Conservation (phyloP, 1,140 invertebrate genomes). For the Drosophila ananassae region DNA sequence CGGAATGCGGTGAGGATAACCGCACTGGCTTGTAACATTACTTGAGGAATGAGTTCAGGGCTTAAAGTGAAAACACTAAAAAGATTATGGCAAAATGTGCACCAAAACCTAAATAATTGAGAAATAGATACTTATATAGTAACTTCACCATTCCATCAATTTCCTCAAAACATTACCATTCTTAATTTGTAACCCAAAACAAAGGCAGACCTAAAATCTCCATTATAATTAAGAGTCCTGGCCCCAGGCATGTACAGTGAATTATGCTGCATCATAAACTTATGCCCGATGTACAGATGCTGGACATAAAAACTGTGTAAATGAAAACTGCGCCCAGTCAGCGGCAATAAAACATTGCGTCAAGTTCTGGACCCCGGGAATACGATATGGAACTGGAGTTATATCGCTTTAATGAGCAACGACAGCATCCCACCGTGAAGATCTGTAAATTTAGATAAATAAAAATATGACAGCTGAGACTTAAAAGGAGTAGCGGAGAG, state of each 20-base stretch:
- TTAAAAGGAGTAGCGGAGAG: constrained; percentile 22
- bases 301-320: constrained; percentile 63
- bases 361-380: constrained; percentile 13
- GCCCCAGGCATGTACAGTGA: constrained; percentile 36
- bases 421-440: constrained; percentile 54
- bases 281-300: constrained; percentile 59
- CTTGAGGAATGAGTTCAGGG: too few species aligned
- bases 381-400: constrained; percentile 41
- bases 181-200: background rate
- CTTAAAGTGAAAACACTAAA: background rate
- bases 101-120: background rate
- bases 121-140: background rate
- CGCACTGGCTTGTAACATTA: constrained; percentile 15
- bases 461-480: constrained; percentile 75
- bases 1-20: constrained; percentile 34
- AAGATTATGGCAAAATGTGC: background rate
- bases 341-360: constrained; percentile 60
- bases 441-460: constrained; percentile 70
- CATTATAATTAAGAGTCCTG: constrained; percentile 35
- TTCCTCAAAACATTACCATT: too few species aligned
- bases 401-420: constrained; percentile 67
- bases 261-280: constrained; percentile 65
- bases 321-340: constrained; percentile 40
- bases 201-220: background rate
- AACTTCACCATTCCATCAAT: background rate